A percentile compares a stretch with the other conserved stretches of the same genome.
Evolutionary conservation across 2,888 invertebrate genomes (phyloP).

Genomic region (Kryphioiulus occultus): DNA sequence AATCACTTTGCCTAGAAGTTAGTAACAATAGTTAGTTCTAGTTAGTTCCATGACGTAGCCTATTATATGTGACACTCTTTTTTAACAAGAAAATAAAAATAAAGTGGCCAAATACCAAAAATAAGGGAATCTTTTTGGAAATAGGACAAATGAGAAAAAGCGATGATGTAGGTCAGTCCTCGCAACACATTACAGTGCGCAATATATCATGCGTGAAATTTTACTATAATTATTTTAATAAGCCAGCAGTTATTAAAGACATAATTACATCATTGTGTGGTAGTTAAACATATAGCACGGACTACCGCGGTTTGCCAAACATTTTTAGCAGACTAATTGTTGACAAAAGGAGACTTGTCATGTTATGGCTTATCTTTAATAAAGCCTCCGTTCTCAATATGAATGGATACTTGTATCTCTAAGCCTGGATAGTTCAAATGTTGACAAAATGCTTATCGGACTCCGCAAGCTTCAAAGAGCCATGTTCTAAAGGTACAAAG

Average conservation of each 20-base stretch:
- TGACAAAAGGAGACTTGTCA: neutral
- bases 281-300: neutral
- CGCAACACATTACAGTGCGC: neutral
- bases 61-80: neutral
- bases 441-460: neutral
- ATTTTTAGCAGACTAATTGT: neutral
- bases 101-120: neutral
- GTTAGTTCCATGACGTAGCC: too few species aligned
- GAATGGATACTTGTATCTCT: neutral
- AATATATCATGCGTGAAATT: neutral
- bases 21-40: too few species aligned
- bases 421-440: neutral
- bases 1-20: too few species aligned
- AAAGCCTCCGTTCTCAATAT: neutral
- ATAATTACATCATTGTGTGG: neutral
- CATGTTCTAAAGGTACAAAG: neutral
- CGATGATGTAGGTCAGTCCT: neutral
- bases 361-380: neutral
- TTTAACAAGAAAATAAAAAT: neutral
- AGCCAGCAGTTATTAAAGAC: neutral
- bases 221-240: conserved; percentile 14
- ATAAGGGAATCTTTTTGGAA: neutral
- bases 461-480: neutral
- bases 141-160: neutral
- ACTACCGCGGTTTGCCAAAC: conserved; percentile 4